phyloP scores from a whole-genome alignment of 2,113 vertebrate species.

The Diphyllodes magnificus region DNA sequence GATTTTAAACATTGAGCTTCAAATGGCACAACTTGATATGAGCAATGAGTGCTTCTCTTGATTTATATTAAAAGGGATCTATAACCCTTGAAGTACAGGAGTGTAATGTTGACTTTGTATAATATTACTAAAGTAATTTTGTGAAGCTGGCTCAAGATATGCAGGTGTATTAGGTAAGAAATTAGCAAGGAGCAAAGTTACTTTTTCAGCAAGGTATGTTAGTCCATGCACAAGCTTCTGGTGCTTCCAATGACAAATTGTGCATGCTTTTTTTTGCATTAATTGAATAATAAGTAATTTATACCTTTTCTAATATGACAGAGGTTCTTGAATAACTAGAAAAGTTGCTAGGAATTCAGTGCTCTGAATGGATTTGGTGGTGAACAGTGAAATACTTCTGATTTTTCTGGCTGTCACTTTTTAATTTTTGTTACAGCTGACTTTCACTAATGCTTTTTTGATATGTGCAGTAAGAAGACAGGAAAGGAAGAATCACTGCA shows the following conservation, averaged over 20 bases:
- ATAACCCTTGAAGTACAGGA: not conserved
- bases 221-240: not conserved
- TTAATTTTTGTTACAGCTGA: not conserved
- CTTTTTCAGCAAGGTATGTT: not conserved
- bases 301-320: not conserved
- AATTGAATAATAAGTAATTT: not conserved
- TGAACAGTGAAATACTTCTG: not conserved
- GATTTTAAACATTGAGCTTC: not conserved
- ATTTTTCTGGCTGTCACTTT: not conserved
- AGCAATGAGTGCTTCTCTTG: not conserved
- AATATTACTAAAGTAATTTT: not conserved
- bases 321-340: not conserved
- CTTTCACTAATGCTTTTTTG: not conserved
- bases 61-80: not conserved
- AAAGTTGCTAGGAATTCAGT: not conserved
- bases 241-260: not conserved
- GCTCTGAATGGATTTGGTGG: not conserved
- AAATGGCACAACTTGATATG: not conserved
- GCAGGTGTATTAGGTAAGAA: not conserved
- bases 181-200: not conserved
- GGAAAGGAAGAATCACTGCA: not conserved
- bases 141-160: not conserved
- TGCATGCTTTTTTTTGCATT: fast-evolving
- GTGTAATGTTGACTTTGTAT: not conserved
- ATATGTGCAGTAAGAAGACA: not conserved